These are phyloP conservation scores for Paguma larvata DNA, from an alignment of 2,797 vertebrate genomes.

Conservation along the genomic window DNA sequence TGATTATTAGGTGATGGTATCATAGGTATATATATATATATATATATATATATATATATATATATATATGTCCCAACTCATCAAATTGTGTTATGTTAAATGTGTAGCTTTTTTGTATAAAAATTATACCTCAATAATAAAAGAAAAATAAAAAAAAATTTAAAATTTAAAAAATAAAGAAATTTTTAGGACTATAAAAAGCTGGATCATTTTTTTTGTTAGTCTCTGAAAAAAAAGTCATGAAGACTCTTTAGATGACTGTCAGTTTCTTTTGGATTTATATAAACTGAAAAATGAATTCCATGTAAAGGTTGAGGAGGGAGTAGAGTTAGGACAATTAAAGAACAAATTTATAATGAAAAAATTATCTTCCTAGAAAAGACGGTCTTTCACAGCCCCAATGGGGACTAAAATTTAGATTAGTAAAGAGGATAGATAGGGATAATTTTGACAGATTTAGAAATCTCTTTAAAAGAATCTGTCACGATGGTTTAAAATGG, in stretches of 20 bases:
- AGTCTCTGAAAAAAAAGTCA: not conserved
- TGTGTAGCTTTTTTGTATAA: not conserved
- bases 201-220: not conserved
- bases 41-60: not conserved
- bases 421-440: not conserved
- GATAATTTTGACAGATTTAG: not conserved
- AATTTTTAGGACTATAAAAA: not conserved
- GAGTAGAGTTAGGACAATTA: not conserved
- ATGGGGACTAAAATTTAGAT: not conserved
- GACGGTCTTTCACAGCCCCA: not conserved
- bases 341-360: not conserved
- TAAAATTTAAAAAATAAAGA: slow-evolving; percentile 2
- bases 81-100: not conserved
- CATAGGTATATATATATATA: not conserved
- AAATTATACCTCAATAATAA: not conserved
- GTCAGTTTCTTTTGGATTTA: slow-evolving; percentile 14
- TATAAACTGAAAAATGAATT: not conserved
- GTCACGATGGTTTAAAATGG: not conserved
- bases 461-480: not conserved
- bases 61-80: not conserved
- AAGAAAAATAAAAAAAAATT: too few species aligned
- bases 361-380: not conserved
- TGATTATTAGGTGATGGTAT: not conserved
- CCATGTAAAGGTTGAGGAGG: not conserved
- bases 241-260: not conserved